phyloP scores from a whole-genome alignment of 2,888 invertebrate genomes.

The Chromoteleia sp. region DNA sequence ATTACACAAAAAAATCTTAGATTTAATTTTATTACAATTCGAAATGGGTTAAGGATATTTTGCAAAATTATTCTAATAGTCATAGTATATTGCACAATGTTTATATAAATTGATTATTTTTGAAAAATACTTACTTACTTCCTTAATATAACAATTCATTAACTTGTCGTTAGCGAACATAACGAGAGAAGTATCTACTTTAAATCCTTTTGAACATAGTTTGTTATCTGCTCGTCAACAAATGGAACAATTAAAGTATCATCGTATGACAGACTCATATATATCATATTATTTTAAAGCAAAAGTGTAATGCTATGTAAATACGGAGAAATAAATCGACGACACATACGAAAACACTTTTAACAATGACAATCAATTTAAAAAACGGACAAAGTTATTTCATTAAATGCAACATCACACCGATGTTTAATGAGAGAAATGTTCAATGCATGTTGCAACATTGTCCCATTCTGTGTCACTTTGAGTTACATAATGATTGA shows the following conservation, averaged over 20 bases:
- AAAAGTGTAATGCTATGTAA: conserved; percentile 8
- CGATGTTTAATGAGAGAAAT: too few species aligned
- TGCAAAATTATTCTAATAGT: too few species aligned
- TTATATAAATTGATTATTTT: too few species aligned
- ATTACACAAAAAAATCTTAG: too few species aligned
- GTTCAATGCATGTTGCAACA: too few species aligned
- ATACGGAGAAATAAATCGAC: background rate
- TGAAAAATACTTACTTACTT: too few species aligned
- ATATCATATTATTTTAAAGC: background rate
- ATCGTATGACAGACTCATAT: background rate
- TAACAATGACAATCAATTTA: conserved; percentile 12
- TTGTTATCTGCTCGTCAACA: background rate
- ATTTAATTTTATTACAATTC: too few species aligned
- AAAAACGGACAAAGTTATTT: conserved; percentile 15
- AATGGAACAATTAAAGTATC: conserved; percentile 12
- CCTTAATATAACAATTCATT: too few species aligned
- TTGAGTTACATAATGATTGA: background rate
- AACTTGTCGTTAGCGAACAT: background rate
- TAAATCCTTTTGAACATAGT: background rate
- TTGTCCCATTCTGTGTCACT: background rate
- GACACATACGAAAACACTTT: background rate
- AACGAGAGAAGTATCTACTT: background rate
- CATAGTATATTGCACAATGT: too few species aligned
- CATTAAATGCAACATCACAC: background rate
- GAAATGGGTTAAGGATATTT: too few species aligned